A percentile compares a stretch with the other conserved stretches of the same genome.
phyloP scores from a whole-genome alignment of 2,797 vertebrate genomes.

The Gila robusta region DNA sequence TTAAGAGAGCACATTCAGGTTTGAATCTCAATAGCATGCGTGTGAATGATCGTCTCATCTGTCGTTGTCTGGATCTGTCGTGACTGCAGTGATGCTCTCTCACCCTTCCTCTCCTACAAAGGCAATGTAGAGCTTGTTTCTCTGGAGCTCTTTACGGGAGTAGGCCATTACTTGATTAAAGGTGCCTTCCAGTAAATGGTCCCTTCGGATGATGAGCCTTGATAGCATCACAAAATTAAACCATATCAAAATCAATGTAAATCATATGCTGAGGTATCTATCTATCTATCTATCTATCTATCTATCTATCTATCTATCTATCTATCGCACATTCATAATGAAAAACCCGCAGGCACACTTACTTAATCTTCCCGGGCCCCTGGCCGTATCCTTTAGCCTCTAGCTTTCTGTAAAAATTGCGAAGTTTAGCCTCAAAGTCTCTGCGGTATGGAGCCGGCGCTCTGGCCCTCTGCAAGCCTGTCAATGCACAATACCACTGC shows the following conservation, averaged over 20 bases:
- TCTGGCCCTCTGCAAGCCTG: constrained; percentile 90
- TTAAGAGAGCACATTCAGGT: neutral
- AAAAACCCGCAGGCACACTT: constrained; percentile 69
- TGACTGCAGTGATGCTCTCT: constrained; percentile 51
- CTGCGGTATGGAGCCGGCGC: constrained; percentile 96
- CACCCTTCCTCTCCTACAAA: constrained; percentile 98
- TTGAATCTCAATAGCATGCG: neutral
- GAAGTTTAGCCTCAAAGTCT: constrained; percentile 97
- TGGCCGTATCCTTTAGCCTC: constrained; percentile 98
- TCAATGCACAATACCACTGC: constrained; percentile 42
- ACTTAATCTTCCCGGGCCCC: constrained; percentile 98
- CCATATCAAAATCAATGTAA: neutral
- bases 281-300: neutral
- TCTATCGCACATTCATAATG: neutral
- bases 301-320: neutral
- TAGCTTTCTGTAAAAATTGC: constrained; percentile 97
- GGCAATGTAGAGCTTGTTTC: constrained; percentile 95
- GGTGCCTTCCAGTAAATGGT: constrained; percentile 94
- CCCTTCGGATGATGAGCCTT: constrained; percentile 92
- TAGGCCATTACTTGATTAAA: constrained; percentile 99
- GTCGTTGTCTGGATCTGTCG: neutral
- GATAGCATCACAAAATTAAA: constrained; percentile 12
- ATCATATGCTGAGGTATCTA: neutral
- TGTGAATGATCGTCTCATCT: neutral
- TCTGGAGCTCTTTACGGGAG: constrained; percentile 96